Conservation (phyloP, 2,797 vertebrate species). For the Coregonus suidteri region DNA sequence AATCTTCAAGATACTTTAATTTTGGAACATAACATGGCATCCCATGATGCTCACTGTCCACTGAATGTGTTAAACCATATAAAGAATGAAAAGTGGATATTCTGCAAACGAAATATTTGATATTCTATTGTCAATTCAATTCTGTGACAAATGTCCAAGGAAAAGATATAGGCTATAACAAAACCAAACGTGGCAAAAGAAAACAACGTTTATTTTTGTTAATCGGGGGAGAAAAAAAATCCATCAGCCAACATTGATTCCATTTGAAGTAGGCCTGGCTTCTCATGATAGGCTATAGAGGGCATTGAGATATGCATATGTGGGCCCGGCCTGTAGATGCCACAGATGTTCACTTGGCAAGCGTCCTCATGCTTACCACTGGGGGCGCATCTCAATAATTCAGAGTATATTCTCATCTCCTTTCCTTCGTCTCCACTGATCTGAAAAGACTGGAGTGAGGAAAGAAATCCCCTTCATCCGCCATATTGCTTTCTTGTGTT, state of each 20-base stretch:
- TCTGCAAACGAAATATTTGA: too few relatives aligned
- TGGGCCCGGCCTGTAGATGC: neutral
- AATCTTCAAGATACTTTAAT: neutral
- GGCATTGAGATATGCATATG: too few relatives aligned
- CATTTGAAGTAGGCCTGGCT: neutral
- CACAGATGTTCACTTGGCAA: neutral
- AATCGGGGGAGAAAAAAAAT: neutral
- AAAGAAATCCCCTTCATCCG: neutral
- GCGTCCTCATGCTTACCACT: slow-evolving; percentile 4
- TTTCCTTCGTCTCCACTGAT: neutral
- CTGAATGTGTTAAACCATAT: too few relatives aligned
- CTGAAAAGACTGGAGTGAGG: neutral
- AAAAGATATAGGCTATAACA: neutral
- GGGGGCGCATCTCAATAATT: slow-evolving; percentile 6
- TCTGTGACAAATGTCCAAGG: too few relatives aligned
- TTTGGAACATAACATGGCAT: neutral
- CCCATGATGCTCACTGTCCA: neutral
- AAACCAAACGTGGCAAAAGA: neutral
- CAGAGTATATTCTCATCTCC: slow-evolving; percentile 8
- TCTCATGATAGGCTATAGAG: neutral
- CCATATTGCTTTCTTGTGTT: slow-evolving; percentile 6
- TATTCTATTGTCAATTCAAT: too few relatives aligned
- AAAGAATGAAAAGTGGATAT: too few relatives aligned
- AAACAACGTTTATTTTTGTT: neutral
- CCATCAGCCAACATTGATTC: neutral